Evolutionary conservation across 2,113 vertebrate genomes (phyloP).

Genomic region (Pseudonaja textilis): DNA sequence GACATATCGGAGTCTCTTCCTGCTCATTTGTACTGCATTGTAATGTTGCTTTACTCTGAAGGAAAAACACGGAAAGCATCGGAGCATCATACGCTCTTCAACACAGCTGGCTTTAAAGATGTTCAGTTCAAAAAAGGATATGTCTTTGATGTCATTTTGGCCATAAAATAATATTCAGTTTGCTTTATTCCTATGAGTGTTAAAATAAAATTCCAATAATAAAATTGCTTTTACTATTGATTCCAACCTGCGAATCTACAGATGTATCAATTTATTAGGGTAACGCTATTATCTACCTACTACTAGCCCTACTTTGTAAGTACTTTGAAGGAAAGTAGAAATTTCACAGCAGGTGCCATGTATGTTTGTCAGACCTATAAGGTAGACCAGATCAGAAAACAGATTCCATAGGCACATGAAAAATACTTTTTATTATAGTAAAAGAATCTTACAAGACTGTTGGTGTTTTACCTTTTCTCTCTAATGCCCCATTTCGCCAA

Average conservation of each 20-base stretch:
- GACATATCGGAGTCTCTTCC: conserved; percentile 75
- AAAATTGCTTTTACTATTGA: not conserved
- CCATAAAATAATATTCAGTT: conserved; percentile 59
- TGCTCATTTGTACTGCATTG: conserved; percentile 77
- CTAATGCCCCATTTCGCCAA: too few relatives aligned
- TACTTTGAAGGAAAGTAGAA: too few relatives aligned
- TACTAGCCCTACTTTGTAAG: too few relatives aligned
- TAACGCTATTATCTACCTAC: too few relatives aligned
- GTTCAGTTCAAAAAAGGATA: conserved; percentile 68
- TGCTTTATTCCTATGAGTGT: not conserved
- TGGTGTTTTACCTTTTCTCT: too few relatives aligned
- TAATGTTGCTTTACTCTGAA: conserved; percentile 84
- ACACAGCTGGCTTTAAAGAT: conserved; percentile 73
- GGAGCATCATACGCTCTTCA: conserved; percentile 73
- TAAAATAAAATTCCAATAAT: not conserved
- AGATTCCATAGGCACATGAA: too few relatives aligned
- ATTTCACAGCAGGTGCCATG: too few relatives aligned
- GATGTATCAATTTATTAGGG: too few relatives aligned
- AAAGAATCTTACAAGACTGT: too few relatives aligned
- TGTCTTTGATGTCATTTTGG: conserved; percentile 78
- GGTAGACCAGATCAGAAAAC: too few relatives aligned
- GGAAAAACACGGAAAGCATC: conserved; percentile 75
- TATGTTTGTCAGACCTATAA: too few relatives aligned
- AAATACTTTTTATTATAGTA: too few relatives aligned
- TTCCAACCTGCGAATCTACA: not conserved